Conservation (phyloP, 2,888 invertebrate genomes). For the Pogonocherus hispidulus region DNA sequence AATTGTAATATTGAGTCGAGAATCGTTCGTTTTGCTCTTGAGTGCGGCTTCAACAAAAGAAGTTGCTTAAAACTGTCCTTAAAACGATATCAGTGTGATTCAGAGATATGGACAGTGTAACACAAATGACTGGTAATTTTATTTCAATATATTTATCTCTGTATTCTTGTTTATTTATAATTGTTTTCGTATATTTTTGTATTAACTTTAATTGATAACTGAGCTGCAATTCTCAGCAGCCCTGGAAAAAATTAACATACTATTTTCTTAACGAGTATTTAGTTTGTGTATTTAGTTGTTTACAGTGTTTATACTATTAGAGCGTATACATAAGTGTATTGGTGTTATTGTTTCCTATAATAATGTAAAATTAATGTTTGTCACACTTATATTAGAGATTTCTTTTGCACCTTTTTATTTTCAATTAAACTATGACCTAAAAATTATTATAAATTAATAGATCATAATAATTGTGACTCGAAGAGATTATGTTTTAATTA, state of each 20-base stretch:
- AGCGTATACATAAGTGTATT: slow-evolving; percentile 24
- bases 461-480: no score
- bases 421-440: background rate
- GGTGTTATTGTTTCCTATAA: slow-evolving; percentile 33
- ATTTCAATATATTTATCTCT: slow-evolving; percentile 21
- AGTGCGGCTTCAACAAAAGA: slow-evolving; percentile 13
- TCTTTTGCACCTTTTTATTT: background rate
- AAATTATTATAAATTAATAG: no score
- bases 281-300: no score
- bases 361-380: slow-evolving; percentile 14
- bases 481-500: no score
- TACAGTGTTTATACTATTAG: slow-evolving; percentile 7
- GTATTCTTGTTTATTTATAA: slow-evolving; percentile 18
- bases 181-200: slow-evolving; percentile 21
- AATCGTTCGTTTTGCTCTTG: background rate
- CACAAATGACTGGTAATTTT: slow-evolving; percentile 30
- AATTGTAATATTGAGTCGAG: background rate
- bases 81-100: slow-evolving; percentile 16
- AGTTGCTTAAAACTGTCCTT: slow-evolving; percentile 26
- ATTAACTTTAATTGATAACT: slow-evolving; percentile 5
- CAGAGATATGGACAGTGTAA: slow-evolving; percentile 28
- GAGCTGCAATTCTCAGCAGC: background rate
- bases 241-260: background rate
- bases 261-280: slow-evolving; percentile 7
- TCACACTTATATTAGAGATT: background rate